Conservation (phyloP, 1,140 invertebrate genomes). For the Hydropsyche tenuis region DNA sequence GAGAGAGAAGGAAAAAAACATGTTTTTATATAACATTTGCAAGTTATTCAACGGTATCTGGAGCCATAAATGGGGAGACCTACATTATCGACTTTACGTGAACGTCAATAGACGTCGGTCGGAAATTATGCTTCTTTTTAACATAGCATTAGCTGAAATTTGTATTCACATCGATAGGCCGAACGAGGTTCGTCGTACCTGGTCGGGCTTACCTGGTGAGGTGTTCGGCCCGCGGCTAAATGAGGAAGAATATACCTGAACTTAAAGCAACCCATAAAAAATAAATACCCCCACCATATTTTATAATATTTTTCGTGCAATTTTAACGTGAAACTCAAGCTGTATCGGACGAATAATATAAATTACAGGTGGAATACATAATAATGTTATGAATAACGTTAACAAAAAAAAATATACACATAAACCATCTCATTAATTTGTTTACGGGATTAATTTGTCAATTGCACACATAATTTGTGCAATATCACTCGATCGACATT, state of each 20-base stretch:
- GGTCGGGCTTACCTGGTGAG: conserved; percentile 41
- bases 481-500: no score
- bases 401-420: conserved; percentile 7
- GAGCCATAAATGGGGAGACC: conserved; percentile 13
- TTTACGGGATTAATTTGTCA: no score
- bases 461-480: no score
- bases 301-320: conserved; percentile 35
- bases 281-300: conserved; percentile 28
- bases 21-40: conserved; percentile 2
- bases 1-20: background rate
- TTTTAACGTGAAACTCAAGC: conserved; percentile 28
- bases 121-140: conserved; percentile 45
- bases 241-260: conserved; percentile 38
- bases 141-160: conserved; percentile 49
- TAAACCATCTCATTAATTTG: no score
- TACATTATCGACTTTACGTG: conserved; percentile 31
- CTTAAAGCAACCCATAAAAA: conserved; percentile 23
- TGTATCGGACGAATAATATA: conserved; percentile 25
- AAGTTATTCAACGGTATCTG: conserved; percentile 24
- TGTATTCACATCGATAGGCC: conserved; percentile 48
- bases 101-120: conserved; percentile 35
- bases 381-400: conserved; percentile 6
- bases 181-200: conserved; percentile 38
- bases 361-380: conserved; percentile 21
- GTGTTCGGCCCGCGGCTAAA: conserved; percentile 38